Evolutionary conservation across 2,113 vertebrate genomes (phyloP).

Genomic region (Toxotes chatareus): DNA sequence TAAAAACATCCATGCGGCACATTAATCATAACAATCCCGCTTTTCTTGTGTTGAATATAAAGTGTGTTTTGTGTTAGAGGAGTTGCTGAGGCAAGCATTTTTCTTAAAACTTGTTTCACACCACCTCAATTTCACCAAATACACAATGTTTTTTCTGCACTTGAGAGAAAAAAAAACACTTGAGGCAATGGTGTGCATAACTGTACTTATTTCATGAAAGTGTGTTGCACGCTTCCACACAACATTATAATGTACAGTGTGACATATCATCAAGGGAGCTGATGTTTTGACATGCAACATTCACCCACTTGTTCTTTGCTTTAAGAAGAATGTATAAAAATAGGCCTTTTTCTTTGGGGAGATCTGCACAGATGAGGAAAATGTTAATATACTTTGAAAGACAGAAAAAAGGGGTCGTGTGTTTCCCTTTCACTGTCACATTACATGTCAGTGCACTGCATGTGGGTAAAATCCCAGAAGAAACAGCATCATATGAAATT

Average conservation of each 20-base stretch:
- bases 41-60: constrained; percentile 56
- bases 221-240: not conserved
- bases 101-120: constrained; percentile 27
- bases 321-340: constrained; percentile 13
- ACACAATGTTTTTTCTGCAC: constrained; percentile 37
- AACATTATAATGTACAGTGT: not conserved
- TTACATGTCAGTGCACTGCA: constrained; percentile 10
- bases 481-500: not conserved
- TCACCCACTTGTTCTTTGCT: constrained; percentile 18
- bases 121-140: constrained; percentile 34
- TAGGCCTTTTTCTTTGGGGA: constrained; percentile 13
- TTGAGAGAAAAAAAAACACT: constrained; percentile 27
- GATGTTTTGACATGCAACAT: constrained; percentile 32
- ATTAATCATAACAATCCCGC: constrained; percentile 73
- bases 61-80: constrained; percentile 42
- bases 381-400: constrained; percentile 50
- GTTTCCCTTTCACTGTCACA: not conserved
- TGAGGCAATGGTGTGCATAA: constrained; percentile 30
- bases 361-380: constrained; percentile 16
- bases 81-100: constrained; percentile 58
- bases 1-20: constrained; percentile 52
- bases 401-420: not conserved
- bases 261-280: constrained; percentile 31
- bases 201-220: constrained; percentile 29
- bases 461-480: constrained; percentile 17